phyloP scores from a whole-genome alignment of 2,888 invertebrate genomes.

The Magallana nippona region DNA sequence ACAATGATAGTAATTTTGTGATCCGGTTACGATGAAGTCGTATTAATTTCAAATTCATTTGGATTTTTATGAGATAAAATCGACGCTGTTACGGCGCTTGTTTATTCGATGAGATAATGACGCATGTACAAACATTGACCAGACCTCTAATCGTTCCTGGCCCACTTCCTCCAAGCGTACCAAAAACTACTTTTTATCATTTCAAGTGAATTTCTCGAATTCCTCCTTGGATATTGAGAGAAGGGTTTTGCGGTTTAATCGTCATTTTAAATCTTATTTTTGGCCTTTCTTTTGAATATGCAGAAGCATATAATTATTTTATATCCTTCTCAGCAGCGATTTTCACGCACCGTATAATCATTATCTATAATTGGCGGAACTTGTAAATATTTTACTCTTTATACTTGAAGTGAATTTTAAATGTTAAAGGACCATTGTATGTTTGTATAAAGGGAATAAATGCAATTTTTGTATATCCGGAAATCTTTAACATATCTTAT shows the following conservation, averaged over 20 bases:
- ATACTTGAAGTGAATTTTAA: not conserved
- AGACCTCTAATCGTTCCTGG: constrained; percentile 8
- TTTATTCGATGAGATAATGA: not conserved
- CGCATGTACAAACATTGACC: constrained; percentile 26
- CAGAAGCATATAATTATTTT: not conserved
- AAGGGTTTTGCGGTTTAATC: constrained; percentile 6
- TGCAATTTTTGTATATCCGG: not conserved
- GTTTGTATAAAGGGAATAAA: constrained; percentile 3
- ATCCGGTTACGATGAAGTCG: not conserved
- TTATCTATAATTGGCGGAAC: constrained; percentile 4
- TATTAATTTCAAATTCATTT: not conserved
- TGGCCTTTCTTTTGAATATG: constrained; percentile 5
- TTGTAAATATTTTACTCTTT: not conserved
- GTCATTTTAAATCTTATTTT: constrained; percentile 19
- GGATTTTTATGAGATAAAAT: not conserved
- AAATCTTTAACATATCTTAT: constrained; percentile 1
- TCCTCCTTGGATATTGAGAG: not conserved
- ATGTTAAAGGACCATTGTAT: constrained; percentile 14
- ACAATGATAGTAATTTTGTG: not conserved
- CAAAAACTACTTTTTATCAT: constrained; percentile 16
- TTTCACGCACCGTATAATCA: not conserved
- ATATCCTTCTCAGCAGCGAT: not conserved
- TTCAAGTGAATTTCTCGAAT: constrained; percentile 29
- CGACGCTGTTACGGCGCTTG: not conserved
- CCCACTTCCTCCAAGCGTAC: constrained; percentile 10